Conservation (phyloP, 2,113 vertebrate genomes). For the Phycodurus eques region DNA sequence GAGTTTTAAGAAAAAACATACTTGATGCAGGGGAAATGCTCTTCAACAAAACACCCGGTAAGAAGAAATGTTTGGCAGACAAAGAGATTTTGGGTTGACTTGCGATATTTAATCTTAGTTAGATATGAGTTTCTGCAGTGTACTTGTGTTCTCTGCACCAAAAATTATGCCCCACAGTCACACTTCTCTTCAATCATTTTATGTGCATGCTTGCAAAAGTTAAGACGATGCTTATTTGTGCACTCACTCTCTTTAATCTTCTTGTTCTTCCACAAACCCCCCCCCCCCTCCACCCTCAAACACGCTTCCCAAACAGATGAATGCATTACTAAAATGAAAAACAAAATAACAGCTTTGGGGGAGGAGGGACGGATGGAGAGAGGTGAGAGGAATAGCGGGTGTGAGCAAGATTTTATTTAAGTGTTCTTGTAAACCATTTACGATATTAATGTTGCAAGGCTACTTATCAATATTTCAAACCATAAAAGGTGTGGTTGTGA, state of each 20-base stretch:
- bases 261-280: conserved; percentile 13
- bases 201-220: background rate
- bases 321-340: conserved; percentile 94
- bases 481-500: conserved; percentile 81
- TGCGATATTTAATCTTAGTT: no score
- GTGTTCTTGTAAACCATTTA: conserved; percentile 99
- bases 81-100: no score
- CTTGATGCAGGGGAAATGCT: no score
- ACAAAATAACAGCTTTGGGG: conserved; percentile 72
- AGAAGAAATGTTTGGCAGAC: no score
- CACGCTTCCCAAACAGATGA: conserved; percentile 56
- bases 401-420: conserved; percentile 91
- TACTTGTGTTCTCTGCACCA: no score
- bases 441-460: conserved; percentile 99
- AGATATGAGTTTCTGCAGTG: no score
- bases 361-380: conserved; percentile 68
- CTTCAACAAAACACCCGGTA: no score
- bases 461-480: conserved; percentile 99
- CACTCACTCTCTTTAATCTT: conserved; percentile 48
- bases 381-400: conserved; percentile 50
- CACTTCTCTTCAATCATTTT: background rate
- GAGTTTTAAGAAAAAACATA: no score
- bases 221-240: conserved; percentile 34
- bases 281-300: background rate
- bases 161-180: background rate